A percentile compares a stretch with the other conserved stretches of the same genome.
Conservation (phyloP, 1,140 invertebrate species). For the Drosophila sechellia region DNA sequence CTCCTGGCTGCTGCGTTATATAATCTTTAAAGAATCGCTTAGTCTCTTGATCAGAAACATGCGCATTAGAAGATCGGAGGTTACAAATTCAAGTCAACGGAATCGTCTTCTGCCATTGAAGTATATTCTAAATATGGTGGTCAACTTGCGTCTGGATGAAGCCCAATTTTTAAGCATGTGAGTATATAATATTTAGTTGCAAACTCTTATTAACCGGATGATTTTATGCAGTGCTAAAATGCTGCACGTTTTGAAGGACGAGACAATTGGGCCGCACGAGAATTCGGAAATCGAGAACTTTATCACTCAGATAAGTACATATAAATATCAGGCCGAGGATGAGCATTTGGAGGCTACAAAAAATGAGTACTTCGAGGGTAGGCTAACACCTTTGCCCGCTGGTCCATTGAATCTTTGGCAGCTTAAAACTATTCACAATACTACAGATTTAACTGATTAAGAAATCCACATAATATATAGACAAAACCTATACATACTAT, state of each 20-base stretch:
- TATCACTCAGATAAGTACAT: constrained; percentile 38
- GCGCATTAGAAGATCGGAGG: background rate
- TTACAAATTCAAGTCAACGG: background rate
- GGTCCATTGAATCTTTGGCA: constrained; percentile 52
- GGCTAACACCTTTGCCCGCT: constrained; percentile 26
- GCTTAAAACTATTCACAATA: background rate
- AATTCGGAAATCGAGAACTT: constrained; percentile 36
- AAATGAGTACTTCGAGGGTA: background rate
- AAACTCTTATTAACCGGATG: background rate
- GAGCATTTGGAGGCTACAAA: background rate
- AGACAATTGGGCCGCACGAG: constrained; percentile 10
- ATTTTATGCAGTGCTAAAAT: constrained; percentile 21
- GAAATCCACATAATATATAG: background rate
- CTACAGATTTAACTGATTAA: background rate
- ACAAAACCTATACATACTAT: no score
- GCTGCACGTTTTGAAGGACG: constrained; percentile 15
- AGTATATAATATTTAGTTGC: background rate
- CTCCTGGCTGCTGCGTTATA: constrained; percentile 36
- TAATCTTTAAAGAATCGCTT: constrained; percentile 34
- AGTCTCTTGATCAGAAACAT: constrained; percentile 39
- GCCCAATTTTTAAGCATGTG: constrained; percentile 44
- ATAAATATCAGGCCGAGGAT: constrained; percentile 49
- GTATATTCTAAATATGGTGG: constrained; percentile 26
- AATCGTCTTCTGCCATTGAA: constrained; percentile 32
- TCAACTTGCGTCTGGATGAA: constrained; percentile 32